Evolutionary conservation across 2,113 vertebrate species (phyloP).

Genomic region (Heteronetta atricapilla): DNA sequence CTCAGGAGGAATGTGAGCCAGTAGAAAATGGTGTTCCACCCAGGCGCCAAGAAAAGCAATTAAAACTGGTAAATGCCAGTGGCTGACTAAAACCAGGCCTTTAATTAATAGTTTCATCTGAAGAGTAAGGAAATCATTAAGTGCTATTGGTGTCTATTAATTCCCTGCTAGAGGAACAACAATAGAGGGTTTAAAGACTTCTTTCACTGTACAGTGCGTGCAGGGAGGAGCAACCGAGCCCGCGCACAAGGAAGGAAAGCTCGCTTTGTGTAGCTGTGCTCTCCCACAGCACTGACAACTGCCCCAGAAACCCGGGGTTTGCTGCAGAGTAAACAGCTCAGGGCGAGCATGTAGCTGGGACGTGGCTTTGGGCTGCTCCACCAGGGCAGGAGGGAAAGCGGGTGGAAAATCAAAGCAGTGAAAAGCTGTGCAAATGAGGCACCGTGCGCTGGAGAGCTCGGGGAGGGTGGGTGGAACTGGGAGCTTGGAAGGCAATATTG

Average conservation of each 20-base stretch:
- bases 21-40: neutral
- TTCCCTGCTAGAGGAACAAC: neutral
- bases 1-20: constrained; percentile 20
- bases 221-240: neutral
- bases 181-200: neutral
- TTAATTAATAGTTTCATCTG: constrained; percentile 56
- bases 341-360: neutral
- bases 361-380: neutral
- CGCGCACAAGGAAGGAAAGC: neutral
- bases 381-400: neutral
- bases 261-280: neutral
- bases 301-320: neutral
- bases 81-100: constrained; percentile 21
- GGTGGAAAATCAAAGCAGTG: neutral
- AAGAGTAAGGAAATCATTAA: constrained; percentile 56
- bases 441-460: neutral
- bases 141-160: constrained; percentile 31
- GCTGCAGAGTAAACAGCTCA: neutral
- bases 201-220: neutral
- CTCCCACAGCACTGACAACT: neutral
- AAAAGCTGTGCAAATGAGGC: neutral
- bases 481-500: neutral
- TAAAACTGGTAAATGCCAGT: constrained; percentile 36
- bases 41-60: constrained; percentile 44
- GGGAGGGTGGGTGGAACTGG: neutral